Evolutionary conservation across 2,888 invertebrate species (phyloP), one percentile per base, ranked within the genome.

Genomic region (Rhamnusium bicolor): DNA sequence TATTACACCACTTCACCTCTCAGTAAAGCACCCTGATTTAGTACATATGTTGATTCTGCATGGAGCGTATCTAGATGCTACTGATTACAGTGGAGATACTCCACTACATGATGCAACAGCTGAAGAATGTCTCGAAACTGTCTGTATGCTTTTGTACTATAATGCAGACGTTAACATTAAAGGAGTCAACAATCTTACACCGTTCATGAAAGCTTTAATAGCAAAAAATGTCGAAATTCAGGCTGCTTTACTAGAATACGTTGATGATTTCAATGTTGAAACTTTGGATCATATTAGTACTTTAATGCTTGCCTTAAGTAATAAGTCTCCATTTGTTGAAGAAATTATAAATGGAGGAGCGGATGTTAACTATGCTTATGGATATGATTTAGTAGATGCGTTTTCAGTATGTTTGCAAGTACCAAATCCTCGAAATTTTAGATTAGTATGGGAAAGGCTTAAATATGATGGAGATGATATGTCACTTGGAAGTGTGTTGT

Each of bases 71-170:
- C 49, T 84, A 8, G 79, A 85, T 69, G 81, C 81, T 6, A 62
- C 24, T 40, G 83, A 84, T 74, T 78, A 77, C 56, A 77, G 79
- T 24, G 78, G 77, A 6, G 82, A 82, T 29, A 83, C 85, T 0
- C 82, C 84, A 0, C 70, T 86, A 16, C 82, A 83, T 72, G 78
- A 80, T 53, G 84, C 84, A 5, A 79, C 83, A 6, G 74, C 65
- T 12, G 73, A 75, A 47, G 77, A 75, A 27, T 79, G 72, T 60
- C 14, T 81, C 1, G 83, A 85, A 72, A 74, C 79, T 8, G 79
- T 85, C 12, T 82, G 82, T 65, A 80, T 84, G 83, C 68, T 86
- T 14, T 73, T 86, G 1, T 84, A 81, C 72, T 83, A 83, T 63
- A 78, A 80, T 65, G 84, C 84, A 21, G 84, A 85, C 69, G 76